Percentiles rank a stretch among this genome's conserved stretches.
Evolutionary conservation across 2,888 invertebrate species (phyloP).

Genomic region (Sarcophaga caerulescens): DNA sequence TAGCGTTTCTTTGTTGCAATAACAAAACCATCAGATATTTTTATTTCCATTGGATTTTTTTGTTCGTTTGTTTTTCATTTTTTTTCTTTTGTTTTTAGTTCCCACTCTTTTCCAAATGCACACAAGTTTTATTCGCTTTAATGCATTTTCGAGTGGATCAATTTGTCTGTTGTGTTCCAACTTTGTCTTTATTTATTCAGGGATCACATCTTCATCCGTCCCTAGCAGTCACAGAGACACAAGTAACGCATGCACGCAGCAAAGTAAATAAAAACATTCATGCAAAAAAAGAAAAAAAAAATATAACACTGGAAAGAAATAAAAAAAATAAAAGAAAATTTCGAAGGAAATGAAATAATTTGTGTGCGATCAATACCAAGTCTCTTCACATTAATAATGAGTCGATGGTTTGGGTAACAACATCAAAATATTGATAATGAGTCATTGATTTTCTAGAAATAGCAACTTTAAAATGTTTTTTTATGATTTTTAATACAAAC

Average conservation of each 20-base stretch:
- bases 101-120: conserved; percentile 55
- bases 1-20: conserved; percentile 45
- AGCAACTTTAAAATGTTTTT: conserved; percentile 30
- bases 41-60: conserved; percentile 17
- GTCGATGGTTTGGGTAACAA: not conserved
- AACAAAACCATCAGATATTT: not conserved
- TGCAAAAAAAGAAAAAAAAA: conserved; percentile 17
- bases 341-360: conserved; percentile 65
- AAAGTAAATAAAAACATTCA: conserved; percentile 24
- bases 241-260: not conserved
- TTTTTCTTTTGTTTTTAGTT: conserved; percentile 25
- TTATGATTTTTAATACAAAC: too few species aligned
- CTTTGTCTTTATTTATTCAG: conserved; percentile 68
- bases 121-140: conserved; percentile 69
- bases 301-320: not conserved
- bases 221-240: conserved; percentile 43
- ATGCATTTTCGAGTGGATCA: conserved; percentile 78
- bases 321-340: conserved; percentile 29
- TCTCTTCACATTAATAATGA: not conserved
- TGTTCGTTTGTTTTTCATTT: not conserved
- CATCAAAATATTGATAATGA: not conserved
- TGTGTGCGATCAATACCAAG: conserved; percentile 57
- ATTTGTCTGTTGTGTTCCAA: conserved; percentile 74
- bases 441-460: not conserved
- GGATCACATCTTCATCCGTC: conserved; percentile 47